A percentile compares a stretch with the other conserved stretches of the same genome.
phyloP scores from a whole-genome alignment of 2,113 vertebrate species.

The Pseudolaguvia tuberculata region DNA sequence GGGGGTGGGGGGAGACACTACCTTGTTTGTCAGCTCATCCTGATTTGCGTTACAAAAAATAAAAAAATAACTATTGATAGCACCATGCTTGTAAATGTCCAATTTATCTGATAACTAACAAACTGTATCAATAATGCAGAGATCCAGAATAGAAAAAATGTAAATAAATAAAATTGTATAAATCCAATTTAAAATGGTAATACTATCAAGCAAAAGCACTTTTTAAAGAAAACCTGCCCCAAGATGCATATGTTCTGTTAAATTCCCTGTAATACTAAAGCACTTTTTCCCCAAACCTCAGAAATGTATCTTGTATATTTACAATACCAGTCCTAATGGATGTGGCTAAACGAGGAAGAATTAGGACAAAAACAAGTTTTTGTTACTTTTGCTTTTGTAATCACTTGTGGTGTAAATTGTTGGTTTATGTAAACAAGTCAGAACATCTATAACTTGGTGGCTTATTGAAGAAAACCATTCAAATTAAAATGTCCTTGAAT shows the following conservation, averaged over 20 bases:
- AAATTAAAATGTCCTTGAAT: background rate
- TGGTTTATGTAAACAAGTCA: background rate
- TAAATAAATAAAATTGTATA: background rate
- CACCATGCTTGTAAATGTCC: background rate
- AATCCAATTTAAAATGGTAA: background rate
- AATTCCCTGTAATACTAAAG: background rate
- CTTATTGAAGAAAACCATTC: background rate
- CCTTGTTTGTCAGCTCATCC: slow-evolving; percentile 35
- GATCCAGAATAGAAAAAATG: slow-evolving; percentile 6
- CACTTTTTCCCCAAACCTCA: background rate
- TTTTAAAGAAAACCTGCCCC: background rate
- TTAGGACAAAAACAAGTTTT: background rate
- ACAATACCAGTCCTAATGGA: background rate
- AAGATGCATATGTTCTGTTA: background rate
- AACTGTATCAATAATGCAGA: background rate
- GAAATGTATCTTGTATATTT: background rate
- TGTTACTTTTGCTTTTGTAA: background rate
- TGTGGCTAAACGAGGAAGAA: background rate
- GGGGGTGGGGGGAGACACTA: background rate
- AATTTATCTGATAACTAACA: background rate
- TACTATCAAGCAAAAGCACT: slow-evolving; percentile 16
- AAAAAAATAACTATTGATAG: background rate
- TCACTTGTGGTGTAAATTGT: background rate
- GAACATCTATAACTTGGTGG: background rate
- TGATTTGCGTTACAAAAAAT: slow-evolving; percentile 27